phyloP scores from a whole-genome alignment of 2,113 vertebrate species.

The Mesitornis unicolor region DNA sequence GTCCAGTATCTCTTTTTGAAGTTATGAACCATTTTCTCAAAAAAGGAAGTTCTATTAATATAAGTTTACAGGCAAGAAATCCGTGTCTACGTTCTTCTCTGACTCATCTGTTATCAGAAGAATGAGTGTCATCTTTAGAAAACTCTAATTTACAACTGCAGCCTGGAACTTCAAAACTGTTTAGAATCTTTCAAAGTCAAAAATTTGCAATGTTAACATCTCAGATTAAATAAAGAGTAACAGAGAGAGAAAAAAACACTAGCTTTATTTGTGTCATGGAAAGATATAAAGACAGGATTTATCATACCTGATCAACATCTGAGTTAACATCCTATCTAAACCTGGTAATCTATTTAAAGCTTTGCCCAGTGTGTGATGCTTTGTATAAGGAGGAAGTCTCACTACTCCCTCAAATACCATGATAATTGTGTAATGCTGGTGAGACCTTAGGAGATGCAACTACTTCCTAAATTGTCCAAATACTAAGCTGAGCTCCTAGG shows the following conservation, averaged over 20 bases:
- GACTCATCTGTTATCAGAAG: slow-evolving; percentile 44
- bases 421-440: neutral
- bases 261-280: neutral
- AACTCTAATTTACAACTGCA: slow-evolving; percentile 8
- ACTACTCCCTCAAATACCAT: neutral
- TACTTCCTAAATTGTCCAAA: slow-evolving; percentile 13
- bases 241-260: neutral
- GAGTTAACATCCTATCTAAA: neutral
- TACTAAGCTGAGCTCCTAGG: neutral
- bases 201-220: neutral
- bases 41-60: slow-evolving; percentile 57
- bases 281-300: neutral
- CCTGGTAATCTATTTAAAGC: neutral
- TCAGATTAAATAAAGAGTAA: neutral
- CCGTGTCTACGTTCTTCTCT: neutral
- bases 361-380: neutral
- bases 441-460: neutral
- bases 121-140: neutral
- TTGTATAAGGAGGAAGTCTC: neutral
- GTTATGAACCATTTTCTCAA: slow-evolving; percentile 6
- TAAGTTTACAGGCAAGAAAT: slow-evolving; percentile 19
- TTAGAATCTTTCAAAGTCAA: neutral
- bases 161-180: slow-evolving; percentile 23
- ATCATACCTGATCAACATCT: neutral
- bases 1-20: slow-evolving; percentile 10